These are phyloP conservation scores for Staurois parvus DNA, from an alignment of 2,797 vertebrate genomes.

Conservation along the genomic window DNA sequence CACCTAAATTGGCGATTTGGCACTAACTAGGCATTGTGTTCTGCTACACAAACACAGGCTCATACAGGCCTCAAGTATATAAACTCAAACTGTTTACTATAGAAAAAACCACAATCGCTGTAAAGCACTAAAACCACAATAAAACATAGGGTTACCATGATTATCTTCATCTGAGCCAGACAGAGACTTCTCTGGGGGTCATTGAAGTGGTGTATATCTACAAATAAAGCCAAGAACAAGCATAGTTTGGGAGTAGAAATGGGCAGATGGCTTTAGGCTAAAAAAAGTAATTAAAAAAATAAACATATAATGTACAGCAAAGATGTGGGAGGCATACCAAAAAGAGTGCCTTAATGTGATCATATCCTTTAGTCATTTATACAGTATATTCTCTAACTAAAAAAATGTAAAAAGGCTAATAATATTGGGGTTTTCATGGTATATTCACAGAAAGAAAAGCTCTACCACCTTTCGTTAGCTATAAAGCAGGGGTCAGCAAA, in stretches of 20 bases:
- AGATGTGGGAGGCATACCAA: not conserved
- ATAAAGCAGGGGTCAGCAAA: too few species aligned
- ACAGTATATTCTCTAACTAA: too few species aligned
- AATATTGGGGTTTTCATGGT: too few species aligned
- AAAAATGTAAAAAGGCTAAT: too few species aligned
- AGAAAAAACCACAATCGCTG: conserved; percentile 40
- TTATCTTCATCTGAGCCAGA: conserved; percentile 40
- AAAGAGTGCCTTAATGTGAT: too few species aligned
- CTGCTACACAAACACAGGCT: conserved; percentile 28
- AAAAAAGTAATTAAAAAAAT: not conserved
- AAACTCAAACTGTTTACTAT: conserved; percentile 39
- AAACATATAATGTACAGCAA: not conserved
- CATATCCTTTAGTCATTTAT: too few species aligned
- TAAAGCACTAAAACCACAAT: conserved; percentile 43
- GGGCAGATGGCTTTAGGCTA: not conserved
- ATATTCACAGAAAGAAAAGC: too few species aligned
- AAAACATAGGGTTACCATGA: conserved; percentile 29
- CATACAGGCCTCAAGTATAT: conserved; percentile 4
- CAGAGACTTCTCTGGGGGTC: conserved; percentile 22
- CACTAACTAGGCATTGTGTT: conserved; percentile 15
- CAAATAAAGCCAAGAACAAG: conserved; percentile 17
- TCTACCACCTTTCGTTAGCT: too few species aligned
- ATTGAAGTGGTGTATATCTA: conserved; percentile 44
- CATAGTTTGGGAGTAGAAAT: conserved; percentile 14
- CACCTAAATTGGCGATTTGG: not conserved